These are phyloP conservation scores for Trachelus tabidus DNA, from an alignment of 2,888 invertebrate species.

Conservation along the genomic window DNA sequence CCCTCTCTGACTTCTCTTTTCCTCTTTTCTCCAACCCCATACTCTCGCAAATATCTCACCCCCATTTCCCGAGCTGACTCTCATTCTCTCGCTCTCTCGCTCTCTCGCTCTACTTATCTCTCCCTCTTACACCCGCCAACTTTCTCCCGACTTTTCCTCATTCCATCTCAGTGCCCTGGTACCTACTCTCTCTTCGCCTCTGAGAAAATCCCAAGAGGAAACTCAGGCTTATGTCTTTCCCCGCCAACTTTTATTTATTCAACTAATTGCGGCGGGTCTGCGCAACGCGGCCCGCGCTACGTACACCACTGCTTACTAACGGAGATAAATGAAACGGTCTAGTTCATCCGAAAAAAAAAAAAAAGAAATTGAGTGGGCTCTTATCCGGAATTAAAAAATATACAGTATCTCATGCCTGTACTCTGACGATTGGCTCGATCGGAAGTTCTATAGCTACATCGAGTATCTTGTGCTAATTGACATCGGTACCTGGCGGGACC, in stretches of 20 bases:
- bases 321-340: slow-evolving; percentile 6
- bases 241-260: slow-evolving; percentile 51
- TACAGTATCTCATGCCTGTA: not conserved
- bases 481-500: not conserved
- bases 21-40: slow-evolving; percentile 2
- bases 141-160: slow-evolving; percentile 17
- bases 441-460: not conserved
- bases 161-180: not conserved
- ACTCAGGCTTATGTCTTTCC: slow-evolving; percentile 21
- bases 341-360: not conserved
- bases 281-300: not conserved
- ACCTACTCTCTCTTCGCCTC: slow-evolving; percentile 3
- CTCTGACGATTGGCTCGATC: not conserved
- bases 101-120: slow-evolving; percentile 15
- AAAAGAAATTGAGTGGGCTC: not conserved
- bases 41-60: not conserved
- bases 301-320: not conserved
- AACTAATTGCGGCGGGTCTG: slow-evolving; percentile 46
- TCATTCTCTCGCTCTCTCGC: slow-evolving; percentile 18
- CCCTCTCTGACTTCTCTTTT: not conserved
- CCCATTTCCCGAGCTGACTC: slow-evolving; percentile 2
- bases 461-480: not conserved
- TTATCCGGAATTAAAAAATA: not conserved
- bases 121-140: slow-evolving; percentile 18
- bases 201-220: slow-evolving; percentile 22